Base-by-base conservation (phyloP, 2,797 vertebrate species). In the Myripristis jacobus region DNA sequence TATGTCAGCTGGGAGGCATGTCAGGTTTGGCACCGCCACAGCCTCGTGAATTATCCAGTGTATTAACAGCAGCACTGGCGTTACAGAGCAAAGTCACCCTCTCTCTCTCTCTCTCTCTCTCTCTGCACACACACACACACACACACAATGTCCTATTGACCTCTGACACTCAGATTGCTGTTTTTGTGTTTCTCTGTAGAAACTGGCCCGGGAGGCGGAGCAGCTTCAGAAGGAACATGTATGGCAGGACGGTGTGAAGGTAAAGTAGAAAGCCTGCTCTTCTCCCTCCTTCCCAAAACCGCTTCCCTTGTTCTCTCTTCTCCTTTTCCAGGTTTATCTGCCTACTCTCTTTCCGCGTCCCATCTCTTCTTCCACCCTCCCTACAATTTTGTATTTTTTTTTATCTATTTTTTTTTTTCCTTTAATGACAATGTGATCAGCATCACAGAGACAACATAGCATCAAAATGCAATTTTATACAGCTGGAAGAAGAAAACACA, bases 181-280 rank as follows among this genome's bases (percentile, higher is more conserved):
- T 75, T 84, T 86, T 82, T 89, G 68, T 89, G 66, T 89, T 62
- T 82, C 74, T 87, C 79, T 92, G 46, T 90, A 98, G 97, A 98
- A 95, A 87, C 86, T 99, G 82, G 96, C 96, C 53, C 94, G 86
- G 0, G 96, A 97, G 0, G 98, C 97, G 0, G 98, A 99, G 89
- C 94, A 89, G 80, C 96, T 99, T 90, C 98, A 99, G 94, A 97
- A 93, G 87, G 93, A 95, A 64, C 96, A 98, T 41, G 93, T 89
- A 70, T 99, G 98, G 98, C 96, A 97, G 88, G 97, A 99, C 63
- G 95, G 94, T 84, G 97, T 99, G 86, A 95, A 94, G 95, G 98
- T 99, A 96, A 95, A 95, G 88, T 84, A 78, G 75, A 60, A 83
- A 59, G 76, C 73, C 41, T 11, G 11, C 70, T 79, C 74, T 61